Percentiles rank a stretch among this genome's conserved stretches.
Evolutionary conservation across 2,113 vertebrate species (phyloP).

Genomic region (Cephalopholis sonnerati): DNA sequence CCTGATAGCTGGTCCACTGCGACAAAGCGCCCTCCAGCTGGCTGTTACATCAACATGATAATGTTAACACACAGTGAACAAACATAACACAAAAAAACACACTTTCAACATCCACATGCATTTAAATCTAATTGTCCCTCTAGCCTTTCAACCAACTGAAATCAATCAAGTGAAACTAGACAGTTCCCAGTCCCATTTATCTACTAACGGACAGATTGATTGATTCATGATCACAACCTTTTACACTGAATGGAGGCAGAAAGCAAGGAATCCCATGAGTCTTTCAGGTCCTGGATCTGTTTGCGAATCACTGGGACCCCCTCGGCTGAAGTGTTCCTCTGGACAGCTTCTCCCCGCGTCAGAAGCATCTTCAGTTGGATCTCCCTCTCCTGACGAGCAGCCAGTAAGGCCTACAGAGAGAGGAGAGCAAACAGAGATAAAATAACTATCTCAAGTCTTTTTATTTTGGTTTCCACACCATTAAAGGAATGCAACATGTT

Average conservation of each 20-base stretch:
- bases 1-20: slow-evolving; percentile 98
- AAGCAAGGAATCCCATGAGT: slow-evolving; percentile 92
- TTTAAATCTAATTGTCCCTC: slow-evolving; percentile 33
- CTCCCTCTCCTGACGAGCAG: slow-evolving; percentile 94
- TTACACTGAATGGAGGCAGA: slow-evolving; percentile 94
- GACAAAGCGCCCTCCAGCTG: slow-evolving; percentile 96
- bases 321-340: slow-evolving; percentile 94
- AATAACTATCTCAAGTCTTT: neutral
- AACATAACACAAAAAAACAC: neutral
- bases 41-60: slow-evolving; percentile 78
- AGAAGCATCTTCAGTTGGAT: slow-evolving; percentile 96
- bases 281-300: slow-evolving; percentile 93
- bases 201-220: slow-evolving; percentile 33
- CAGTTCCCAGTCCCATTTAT: slow-evolving; percentile 37
- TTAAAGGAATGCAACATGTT: slow-evolving; percentile 9
- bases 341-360: slow-evolving; percentile 93
- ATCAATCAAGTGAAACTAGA: slow-evolving; percentile 61
- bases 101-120: neutral
- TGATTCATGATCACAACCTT: slow-evolving; percentile 84
- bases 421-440: neutral
- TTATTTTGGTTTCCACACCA: neutral
- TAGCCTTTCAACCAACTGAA: slow-evolving; percentile 53
- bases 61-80: slow-evolving; percentile 12
- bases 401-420: slow-evolving; percentile 87
- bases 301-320: slow-evolving; percentile 90